Evolutionary conservation across 2,113 vertebrate species (phyloP).

Genomic region (Coregonus clupeaformis): DNA sequence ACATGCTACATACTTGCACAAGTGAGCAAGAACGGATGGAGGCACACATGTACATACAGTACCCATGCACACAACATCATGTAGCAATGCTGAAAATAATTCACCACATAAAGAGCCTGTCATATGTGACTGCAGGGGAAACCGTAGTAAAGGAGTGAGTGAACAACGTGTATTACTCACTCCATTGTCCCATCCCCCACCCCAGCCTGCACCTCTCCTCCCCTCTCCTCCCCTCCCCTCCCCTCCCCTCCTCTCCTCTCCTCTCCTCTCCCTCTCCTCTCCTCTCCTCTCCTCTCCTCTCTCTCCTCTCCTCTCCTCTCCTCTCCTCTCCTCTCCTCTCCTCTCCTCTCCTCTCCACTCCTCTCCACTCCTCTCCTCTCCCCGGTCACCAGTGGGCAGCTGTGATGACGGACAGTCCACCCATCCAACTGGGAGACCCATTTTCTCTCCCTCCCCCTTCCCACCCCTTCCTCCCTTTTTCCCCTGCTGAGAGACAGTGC

Average conservation of each 20-base stretch:
- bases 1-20: too few relatives aligned
- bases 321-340: too few relatives aligned
- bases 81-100: neutral
- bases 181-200: too few relatives aligned
- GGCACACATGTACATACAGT: neutral
- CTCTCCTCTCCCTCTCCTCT: too few relatives aligned
- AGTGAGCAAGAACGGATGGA: neutral
- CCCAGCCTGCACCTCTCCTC: neutral
- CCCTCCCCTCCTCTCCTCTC: too few relatives aligned
- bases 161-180: too few relatives aligned
- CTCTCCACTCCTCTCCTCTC: neutral
- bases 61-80: slow-evolving; percentile 7
- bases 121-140: too few relatives aligned
- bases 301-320: too few relatives aligned
- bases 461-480: neutral
- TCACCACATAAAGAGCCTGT: slow-evolving; percentile 2
- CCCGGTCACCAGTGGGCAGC: neutral
- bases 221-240: too few relatives aligned
- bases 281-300: too few relatives aligned
- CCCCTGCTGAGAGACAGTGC: too few relatives aligned
- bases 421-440: neutral
- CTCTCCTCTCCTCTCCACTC: neutral
- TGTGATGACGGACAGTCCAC: neutral
- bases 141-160: too few relatives aligned
- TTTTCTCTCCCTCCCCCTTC: neutral